phyloP scores from a whole-genome alignment of 2,888 invertebrate species.

The Hermaeophaga mercurialis region DNA sequence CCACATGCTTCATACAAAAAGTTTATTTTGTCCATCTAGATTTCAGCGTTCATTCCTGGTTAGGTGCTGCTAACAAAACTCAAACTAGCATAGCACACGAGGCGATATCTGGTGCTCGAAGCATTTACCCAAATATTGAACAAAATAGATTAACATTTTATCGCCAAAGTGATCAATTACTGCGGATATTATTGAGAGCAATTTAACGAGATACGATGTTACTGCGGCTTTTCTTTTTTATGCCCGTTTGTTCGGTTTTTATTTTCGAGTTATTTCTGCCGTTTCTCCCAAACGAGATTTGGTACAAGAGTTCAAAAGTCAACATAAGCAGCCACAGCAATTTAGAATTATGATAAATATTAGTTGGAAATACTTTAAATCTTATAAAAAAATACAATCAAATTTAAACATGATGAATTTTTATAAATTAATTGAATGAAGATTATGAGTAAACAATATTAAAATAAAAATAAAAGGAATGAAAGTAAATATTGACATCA shows the following conservation, averaged over 20 bases:
- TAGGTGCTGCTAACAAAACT: slow-evolving; percentile 27
- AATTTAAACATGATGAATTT: too few relatives aligned
- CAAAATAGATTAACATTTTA: slow-evolving; percentile 40
- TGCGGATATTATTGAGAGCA: slow-evolving; percentile 27
- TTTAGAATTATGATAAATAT: too few relatives aligned
- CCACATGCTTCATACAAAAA: background rate
- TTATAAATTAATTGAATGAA: too few relatives aligned
- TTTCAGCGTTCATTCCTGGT: background rate
- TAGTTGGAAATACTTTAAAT: too few relatives aligned
- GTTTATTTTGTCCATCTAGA: background rate
- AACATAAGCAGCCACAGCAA: too few relatives aligned
- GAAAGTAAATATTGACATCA: too few relatives aligned
- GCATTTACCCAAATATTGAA: slow-evolving; percentile 42
- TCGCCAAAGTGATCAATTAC: slow-evolving; percentile 26
- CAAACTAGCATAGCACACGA: slow-evolving; percentile 21
- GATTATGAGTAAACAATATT: too few relatives aligned
- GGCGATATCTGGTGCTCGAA: slow-evolving; percentile 31
- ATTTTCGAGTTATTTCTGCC: too few relatives aligned
- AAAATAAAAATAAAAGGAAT: too few relatives aligned
- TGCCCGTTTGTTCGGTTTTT: slow-evolving; percentile 1
- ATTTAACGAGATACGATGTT: slow-evolving; percentile 19
- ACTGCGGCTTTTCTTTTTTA: slow-evolving; percentile 11
- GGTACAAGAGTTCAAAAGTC: too few relatives aligned
- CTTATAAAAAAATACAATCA: too few relatives aligned
- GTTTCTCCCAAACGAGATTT: too few relatives aligned